Evolutionary conservation across 2,797 vertebrate genomes (phyloP).

Genomic region (Prionace glauca): DNA sequence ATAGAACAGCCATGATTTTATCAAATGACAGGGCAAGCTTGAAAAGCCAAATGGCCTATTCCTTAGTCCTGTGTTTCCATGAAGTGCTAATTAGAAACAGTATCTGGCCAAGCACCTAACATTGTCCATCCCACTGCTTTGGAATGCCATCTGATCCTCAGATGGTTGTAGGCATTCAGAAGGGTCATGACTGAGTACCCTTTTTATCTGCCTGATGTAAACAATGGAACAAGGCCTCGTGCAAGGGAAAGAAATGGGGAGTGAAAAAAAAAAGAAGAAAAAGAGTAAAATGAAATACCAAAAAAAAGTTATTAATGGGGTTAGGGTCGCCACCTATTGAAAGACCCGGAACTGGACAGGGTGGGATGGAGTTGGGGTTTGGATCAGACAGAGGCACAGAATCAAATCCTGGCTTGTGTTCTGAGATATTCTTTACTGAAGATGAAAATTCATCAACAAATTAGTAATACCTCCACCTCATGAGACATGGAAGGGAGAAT

Average conservation of each 20-base stretch:
- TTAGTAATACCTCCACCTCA: neutral
- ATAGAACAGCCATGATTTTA: too few species aligned
- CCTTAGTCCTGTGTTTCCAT: too few species aligned
- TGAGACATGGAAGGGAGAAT: neutral
- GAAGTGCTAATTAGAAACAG: neutral
- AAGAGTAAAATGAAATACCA: slow-evolving; percentile 8
- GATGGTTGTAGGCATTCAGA: neutral
- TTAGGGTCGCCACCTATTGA: neutral
- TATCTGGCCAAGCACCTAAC: neutral
- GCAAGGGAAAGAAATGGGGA: neutral
- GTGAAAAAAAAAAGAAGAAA: neutral
- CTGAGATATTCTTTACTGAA: neutral
- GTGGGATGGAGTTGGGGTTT: neutral
- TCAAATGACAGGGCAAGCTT: too few species aligned
- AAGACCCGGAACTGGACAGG: neutral
- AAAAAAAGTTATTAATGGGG: slow-evolving; percentile 11
- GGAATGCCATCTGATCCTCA: neutral
- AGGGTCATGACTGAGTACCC: neutral
- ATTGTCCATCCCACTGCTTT: neutral
- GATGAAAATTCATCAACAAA: neutral
- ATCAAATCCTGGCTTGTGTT: neutral
- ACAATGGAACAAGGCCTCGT: neutral
- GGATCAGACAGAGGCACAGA: neutral
- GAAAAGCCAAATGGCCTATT: too few species aligned
- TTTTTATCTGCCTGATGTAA: neutral